Evolutionary conservation across 1,140 invertebrate genomes (phyloP), one percentile per base, ranked within the genome.

Genomic region (Philopotamus ludificatus): DNA sequence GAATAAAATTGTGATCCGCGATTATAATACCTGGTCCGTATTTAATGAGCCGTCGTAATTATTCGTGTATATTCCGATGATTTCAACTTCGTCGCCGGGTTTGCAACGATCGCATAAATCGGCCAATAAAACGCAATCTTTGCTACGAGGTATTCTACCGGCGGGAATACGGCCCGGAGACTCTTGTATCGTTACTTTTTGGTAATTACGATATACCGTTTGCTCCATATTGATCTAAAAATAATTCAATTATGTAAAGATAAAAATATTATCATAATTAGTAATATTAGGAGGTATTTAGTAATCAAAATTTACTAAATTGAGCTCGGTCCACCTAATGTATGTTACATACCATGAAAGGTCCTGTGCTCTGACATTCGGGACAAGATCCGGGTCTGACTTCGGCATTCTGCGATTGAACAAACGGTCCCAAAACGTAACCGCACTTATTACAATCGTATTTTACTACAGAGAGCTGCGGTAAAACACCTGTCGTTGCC

Each of bases 191-290:
- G 95, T 97, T 15, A 99, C 89, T 73, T 97, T 93, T 79, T 99
- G 98, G 75, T 99, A 99, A 76, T 99, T 99, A 59, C 97, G 88
- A 75, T 99, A 99, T 20, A 99, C 73, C 2, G 97, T 99, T 89
- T 98, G 88, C 77, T 94, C 92, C 92, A 94, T 94, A 73, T 94
- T 94, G 4, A 95, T 87, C 87, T 91, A 69, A 59, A 75, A 80
- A 67, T 70, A 55, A 65, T 63, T 50, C 23, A 64, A 47, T 63
- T 7, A 12, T 3, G n/a, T 44, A 44, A 44, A 3, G n/a, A 44
- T 44, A 12, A 44, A 15, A 3, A 3, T 60, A 10, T 39, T 59
- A 25, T 50, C 54, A 16, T 42, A 54, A 55, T 67, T n/a, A n/a
- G n/a, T n/a, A n/a, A n/a, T n/a, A n/a, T n/a, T n/a, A n/a, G n/a